A percentile compares a stretch with the other conserved stretches of the same genome.
These are phyloP conservation scores for Drosophila lacteicornis DNA, from an alignment of 1,140 invertebrate species.

Conservation along the genomic window DNA sequence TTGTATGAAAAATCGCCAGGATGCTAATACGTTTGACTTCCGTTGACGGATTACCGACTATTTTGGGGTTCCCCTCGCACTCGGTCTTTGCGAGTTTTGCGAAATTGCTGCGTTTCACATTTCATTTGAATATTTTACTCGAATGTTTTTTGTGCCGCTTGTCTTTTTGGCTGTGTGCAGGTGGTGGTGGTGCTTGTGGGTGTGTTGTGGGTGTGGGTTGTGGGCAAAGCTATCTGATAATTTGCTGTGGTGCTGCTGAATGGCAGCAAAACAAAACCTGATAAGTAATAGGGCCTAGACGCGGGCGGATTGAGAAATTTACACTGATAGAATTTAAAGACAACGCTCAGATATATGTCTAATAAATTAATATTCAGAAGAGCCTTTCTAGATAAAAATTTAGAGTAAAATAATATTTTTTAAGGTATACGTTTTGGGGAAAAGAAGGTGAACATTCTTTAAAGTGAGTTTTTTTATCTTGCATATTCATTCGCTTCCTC, in stretches of 20 bases:
- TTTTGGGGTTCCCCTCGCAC: slow-evolving; percentile 50
- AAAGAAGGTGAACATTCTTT: not conserved
- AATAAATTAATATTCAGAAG: not conserved
- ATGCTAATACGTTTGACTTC: slow-evolving; percentile 85
- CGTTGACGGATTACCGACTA: slow-evolving; percentile 84
- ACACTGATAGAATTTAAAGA: slow-evolving; percentile 9
- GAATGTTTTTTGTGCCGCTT: slow-evolving; percentile 50
- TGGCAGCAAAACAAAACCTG: slow-evolving; percentile 61
- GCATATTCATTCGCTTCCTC: too few relatives aligned
- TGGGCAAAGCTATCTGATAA: slow-evolving; percentile 72
- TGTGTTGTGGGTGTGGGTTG: not conserved
- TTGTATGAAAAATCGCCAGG: slow-evolving; percentile 84
- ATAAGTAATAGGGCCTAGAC: slow-evolving; percentile 69
- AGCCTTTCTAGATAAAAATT: too few relatives aligned
- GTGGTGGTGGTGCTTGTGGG: slow-evolving; percentile 13
- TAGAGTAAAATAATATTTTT: too few relatives aligned
- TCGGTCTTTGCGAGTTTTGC: slow-evolving; percentile 27
- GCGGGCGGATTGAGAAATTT: not conserved
- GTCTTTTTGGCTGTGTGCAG: slow-evolving; percentile 39
- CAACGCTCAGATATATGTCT: not conserved
- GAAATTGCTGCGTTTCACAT: slow-evolving; percentile 78
- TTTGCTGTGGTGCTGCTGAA: slow-evolving; percentile 63
- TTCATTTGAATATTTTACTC: slow-evolving; percentile 81
- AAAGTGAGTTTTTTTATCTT: too few relatives aligned
- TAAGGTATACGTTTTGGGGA: not conserved